Base-by-base conservation (phyloP, 1,140 invertebrate genomes). In the Scaptodrosophila lebanonensis region DNA sequence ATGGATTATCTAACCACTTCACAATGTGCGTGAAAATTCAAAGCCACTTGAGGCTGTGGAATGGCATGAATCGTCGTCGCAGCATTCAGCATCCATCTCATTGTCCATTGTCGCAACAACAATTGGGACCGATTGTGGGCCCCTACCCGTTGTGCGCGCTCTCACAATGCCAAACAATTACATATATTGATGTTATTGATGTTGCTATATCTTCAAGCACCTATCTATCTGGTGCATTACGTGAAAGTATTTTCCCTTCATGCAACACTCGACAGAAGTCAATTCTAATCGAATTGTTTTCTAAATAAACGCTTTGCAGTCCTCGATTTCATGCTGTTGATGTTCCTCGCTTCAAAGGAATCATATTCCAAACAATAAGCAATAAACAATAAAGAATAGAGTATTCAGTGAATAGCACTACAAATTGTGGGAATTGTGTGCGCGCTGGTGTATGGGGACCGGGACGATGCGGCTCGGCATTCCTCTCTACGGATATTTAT, bases 251-350 rank as follows among this genome's bases (percentile, higher is more conserved):
- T 77, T 66, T 60, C 38, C 32, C 40, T 63, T 53, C 12, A 22
- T 45, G 13, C 47, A 36, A 18, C 72, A 82, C 70, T 82, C 75
- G 75, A 82, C 75, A 82, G 75, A 82, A 82, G 75, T 82, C 75
- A 82, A 82, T 82, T 82, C 75, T 69, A 82, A 82, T 82, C 75
- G 75, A 82, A 82, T 82, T 75, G 75, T 79, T 73, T 79, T 63
- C 53, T 48, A 72, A 82, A 76, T 69, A 75, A 76, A 60, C 49
- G 43, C 22, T 25, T 25, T 8, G n/a, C n/a, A 25, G 22, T n/a
- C 22, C 3, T 4, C 32, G 8, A n/a, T n/a, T 33, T 11, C n/a
- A n/a, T n/a, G n/a, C n/a, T 33, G 3, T n/a, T 33, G 32, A 5
- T 9, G 5, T 3, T 5, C 3, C 12, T 8, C 8, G 3, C 12